These are phyloP conservation scores for Ladona fulva DNA, from an alignment of 1,140 invertebrate genomes.

Conservation along the genomic window DNA sequence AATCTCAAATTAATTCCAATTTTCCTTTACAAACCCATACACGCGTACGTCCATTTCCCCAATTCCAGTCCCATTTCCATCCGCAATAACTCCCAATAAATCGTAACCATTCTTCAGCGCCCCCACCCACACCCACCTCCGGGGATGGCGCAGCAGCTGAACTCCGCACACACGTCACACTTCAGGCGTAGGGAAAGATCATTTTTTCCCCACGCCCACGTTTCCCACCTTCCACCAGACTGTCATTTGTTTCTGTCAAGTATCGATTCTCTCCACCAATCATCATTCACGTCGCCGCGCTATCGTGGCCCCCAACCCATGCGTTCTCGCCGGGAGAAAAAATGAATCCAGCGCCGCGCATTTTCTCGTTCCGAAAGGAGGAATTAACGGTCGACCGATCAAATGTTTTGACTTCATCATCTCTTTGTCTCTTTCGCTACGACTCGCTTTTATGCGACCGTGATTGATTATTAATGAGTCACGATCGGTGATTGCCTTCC, in stretches of 20 bases:
- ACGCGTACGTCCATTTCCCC: not conserved
- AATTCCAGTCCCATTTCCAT: not conserved
- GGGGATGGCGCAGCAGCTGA: not conserved
- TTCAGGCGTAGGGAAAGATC: not conserved
- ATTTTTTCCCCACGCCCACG: not conserved
- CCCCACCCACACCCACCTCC: not conserved
- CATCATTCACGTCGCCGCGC: not conserved
- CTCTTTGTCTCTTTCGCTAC: not conserved
- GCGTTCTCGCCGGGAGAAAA: not conserved
- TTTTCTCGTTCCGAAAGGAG: not conserved
- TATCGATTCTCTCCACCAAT: not conserved
- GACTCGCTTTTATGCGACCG: not conserved
- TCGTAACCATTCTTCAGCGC: no score
- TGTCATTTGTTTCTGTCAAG: not conserved
- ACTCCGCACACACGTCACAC: not conserved
- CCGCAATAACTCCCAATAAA: no score
- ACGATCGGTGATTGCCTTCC: no score
- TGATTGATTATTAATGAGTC: no score
- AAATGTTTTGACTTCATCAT: slow-evolving; percentile 3
- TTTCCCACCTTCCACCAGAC: not conserved
- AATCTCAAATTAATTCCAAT: no score
- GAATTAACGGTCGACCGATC: not conserved
- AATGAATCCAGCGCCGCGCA: not conserved
- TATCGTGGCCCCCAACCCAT: not conserved
- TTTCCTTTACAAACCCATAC: no score